Evolutionary conservation across 2,797 vertebrate genomes (phyloP), one percentile per base, ranked within the genome.

Genomic region (Hoplostethus atlanticus): DNA sequence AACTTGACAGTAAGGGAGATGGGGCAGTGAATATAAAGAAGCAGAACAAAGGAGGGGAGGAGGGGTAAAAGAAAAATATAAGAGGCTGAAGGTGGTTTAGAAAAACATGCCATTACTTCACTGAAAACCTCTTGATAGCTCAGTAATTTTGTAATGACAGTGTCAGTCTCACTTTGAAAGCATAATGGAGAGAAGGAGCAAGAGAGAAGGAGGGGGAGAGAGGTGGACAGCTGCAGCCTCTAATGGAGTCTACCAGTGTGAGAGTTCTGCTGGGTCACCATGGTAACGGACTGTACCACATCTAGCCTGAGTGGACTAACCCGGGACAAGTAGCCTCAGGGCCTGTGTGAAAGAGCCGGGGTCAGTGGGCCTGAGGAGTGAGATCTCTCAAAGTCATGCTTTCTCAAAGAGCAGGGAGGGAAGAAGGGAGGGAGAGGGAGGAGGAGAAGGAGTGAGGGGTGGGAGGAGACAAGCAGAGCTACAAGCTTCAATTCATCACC

Each of bases 401-500:
- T 59, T 55, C 17, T 68, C 31, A 64, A 71, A 73, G 66, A 25
- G 64, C 52, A 71, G 59, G 38, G 36, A 76, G 57, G 60, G 47
- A 68, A 55, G 50, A 46, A 21, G 21, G 54, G 36, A n/a, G 51
- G n/a, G 16, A 47, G 15, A 25, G 48, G n/a, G 25, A 10, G 55
- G 47, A 50, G 58, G 28, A 11, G 17, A 63, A 4, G 4, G 52
- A 46, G 8, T 57, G 36, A 8, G 51, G 15, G 7, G 52, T 70
- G 28, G 53, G n/a, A 54, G 59, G 44, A 73, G 56, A 64, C 51
- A 65, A 55, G 34, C 46, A 52, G 55, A 79, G 64, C 47, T 55
- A 34, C 46, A 72, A 62, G 30, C 53, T 76, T 83, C 36, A 64
- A 64, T 65, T 81, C 52, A 85, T 81, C 69, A 77, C 40, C 85